phyloP scores from a whole-genome alignment of 2,797 vertebrate genomes.

The Enteromius thamalakanensis region DNA sequence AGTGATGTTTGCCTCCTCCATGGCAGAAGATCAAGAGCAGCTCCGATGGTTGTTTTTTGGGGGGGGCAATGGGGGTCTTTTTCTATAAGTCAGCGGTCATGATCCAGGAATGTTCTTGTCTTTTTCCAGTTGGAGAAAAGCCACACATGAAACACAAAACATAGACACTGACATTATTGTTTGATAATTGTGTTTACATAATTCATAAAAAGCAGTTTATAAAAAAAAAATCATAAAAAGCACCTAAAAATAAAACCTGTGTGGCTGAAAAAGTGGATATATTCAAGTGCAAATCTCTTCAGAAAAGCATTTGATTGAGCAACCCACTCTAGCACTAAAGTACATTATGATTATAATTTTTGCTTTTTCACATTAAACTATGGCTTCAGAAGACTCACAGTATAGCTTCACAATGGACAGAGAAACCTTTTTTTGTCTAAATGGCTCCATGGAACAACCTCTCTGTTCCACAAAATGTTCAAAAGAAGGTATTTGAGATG shows the following conservation, averaged over 20 bases:
- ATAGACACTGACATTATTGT: no score
- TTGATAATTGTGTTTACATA: no score
- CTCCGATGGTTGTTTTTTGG: neutral
- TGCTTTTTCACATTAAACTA: neutral
- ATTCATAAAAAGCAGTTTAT: neutral
- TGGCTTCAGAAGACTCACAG: neutral
- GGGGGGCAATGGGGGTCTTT: no score
- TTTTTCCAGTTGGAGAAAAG: neutral
- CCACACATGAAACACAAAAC: conserved; percentile 10
- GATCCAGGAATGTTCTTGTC: neutral
- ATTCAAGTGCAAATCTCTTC: neutral
- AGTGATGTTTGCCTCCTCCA: conserved; percentile 74
- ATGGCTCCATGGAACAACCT: no score
- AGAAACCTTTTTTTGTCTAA: no score
- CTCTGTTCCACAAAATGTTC: no score
- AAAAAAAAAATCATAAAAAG: no score
- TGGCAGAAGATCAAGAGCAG: conserved; percentile 17
- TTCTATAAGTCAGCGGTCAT: neutral
- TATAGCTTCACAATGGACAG: neutral
- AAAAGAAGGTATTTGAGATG: no score
- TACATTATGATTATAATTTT: neutral
- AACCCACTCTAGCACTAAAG: neutral
- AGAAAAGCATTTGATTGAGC: neutral
- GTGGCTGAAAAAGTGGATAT: neutral
- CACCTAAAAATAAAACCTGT: neutral